Percentiles rank a stretch among this genome's conserved stretches.
These are phyloP conservation scores for Argyresthia goedartella DNA, from an alignment of 2,888 invertebrate genomes.

Conservation along the genomic window DNA sequence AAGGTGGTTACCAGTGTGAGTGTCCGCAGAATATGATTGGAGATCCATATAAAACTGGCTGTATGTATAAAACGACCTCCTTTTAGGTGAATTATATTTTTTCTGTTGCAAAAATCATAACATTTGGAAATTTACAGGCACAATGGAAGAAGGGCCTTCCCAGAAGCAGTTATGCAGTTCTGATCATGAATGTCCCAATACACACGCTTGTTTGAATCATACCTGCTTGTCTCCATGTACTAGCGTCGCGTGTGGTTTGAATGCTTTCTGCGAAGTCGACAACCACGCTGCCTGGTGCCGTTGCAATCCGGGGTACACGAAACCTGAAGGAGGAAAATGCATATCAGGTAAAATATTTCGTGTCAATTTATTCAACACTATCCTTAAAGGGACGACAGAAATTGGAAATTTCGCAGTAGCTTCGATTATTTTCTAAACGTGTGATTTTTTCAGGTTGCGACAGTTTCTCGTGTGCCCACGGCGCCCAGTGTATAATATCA, in stretches of 20 bases:
- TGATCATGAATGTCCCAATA: constrained; percentile 85
- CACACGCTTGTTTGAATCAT: constrained; percentile 82
- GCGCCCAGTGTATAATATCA: constrained; percentile 89
- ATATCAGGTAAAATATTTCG: constrained; percentile 85
- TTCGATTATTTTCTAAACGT: no score
- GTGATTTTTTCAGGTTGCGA: constrained; percentile 75
- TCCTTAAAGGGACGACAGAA: neutral
- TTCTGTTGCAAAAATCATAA: neutral
- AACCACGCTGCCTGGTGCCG: constrained; percentile 92
- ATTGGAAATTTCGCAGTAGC: neutral
- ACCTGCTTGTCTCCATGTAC: constrained; percentile 87
- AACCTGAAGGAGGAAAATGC: constrained; percentile 85
- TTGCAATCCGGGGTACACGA: constrained; percentile 85
- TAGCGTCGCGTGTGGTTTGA: constrained; percentile 82
- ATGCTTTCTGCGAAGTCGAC: constrained; percentile 89
- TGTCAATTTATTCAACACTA: no score
- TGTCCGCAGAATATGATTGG: constrained; percentile 88
- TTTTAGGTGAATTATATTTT: neutral
- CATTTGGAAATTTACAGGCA: constrained; percentile 23
- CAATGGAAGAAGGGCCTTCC: constrained; percentile 46
- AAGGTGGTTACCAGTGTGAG: constrained; percentile 87
- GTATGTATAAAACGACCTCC: constrained; percentile 52
- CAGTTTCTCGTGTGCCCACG: constrained; percentile 81
- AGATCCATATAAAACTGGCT: constrained; percentile 88
- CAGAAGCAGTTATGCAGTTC: constrained; percentile 77